phyloP scores from a whole-genome alignment of 1,140 invertebrate genomes.

The Drosophila lacertosa region DNA sequence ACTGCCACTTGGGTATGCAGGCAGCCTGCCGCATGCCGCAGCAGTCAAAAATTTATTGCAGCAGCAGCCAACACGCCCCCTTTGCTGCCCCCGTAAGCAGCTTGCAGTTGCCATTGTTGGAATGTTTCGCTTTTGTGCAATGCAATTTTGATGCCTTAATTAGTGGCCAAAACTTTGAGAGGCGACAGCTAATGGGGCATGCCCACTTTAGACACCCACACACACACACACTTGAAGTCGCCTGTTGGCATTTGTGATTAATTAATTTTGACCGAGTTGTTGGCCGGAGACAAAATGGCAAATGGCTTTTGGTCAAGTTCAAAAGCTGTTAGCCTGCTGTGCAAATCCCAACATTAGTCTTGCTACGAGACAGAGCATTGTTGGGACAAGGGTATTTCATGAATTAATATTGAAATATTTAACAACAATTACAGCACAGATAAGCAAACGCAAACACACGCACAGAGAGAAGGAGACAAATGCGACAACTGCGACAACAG shows the following conservation, averaged over 20 bases:
- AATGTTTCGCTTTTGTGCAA: not conserved
- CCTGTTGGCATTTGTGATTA: conserved; percentile 30
- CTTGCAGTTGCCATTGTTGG: conserved; percentile 13
- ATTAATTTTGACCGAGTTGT: conserved; percentile 16
- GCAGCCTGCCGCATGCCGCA: conserved; percentile 24
- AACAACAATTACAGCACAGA: conserved; percentile 58
- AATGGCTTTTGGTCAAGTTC: conserved; percentile 32
- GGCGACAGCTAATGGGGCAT: not conserved
- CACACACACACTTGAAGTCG: not conserved
- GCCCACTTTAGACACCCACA: conserved; percentile 1
- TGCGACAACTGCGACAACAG: conserved; percentile 3
- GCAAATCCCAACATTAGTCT: conserved; percentile 57
- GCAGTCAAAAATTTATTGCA: not conserved
- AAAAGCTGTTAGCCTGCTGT: conserved; percentile 30
- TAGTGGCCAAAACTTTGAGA: conserved; percentile 24
- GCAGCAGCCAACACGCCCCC: no score
- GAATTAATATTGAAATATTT: conserved; percentile 69
- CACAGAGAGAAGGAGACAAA: conserved; percentile 2
- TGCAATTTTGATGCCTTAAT: conserved; percentile 28
- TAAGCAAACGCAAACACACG: conserved; percentile 27
- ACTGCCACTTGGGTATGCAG: conserved; percentile 30
- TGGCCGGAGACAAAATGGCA: conserved; percentile 7
- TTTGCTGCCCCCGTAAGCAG: not conserved
- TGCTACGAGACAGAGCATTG: conserved; percentile 7
- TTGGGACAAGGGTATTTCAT: conserved; percentile 3